Percentiles rank a stretch among this genome's conserved stretches.
Conservation (phyloP, 2,888 invertebrate species). For the Tridacna crocea region DNA sequence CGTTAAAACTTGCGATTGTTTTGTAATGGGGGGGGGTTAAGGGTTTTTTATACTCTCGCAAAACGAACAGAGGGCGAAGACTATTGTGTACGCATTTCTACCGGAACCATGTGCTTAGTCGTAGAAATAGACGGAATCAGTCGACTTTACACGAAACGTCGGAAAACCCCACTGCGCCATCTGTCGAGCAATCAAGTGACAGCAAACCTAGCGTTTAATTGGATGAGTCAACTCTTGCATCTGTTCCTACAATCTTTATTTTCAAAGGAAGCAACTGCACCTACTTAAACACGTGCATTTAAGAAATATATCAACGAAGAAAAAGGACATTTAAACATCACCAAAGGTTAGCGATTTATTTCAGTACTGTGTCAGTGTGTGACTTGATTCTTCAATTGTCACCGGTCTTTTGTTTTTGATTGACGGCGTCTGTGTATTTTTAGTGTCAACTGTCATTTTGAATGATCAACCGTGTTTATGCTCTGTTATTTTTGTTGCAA, state of each 20-base stretch:
- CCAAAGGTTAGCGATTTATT: not conserved
- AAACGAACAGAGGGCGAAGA: too few relatives aligned
- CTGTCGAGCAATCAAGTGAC: slow-evolving; percentile 18
- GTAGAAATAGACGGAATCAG: slow-evolving; percentile 7
- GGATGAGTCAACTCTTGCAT: slow-evolving; percentile 38
- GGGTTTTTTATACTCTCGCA: too few relatives aligned
- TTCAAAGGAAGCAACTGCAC: not conserved
- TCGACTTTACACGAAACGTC: slow-evolving; percentile 8
- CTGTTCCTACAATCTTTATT: slow-evolving; percentile 1
- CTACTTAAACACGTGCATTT: not conserved
- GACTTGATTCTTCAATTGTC: not conserved
- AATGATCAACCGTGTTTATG: not conserved
- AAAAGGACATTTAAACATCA: not conserved
- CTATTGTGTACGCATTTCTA: not conserved
- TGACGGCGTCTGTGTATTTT: slow-evolving; percentile 16
- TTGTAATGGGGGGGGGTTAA: too few relatives aligned
- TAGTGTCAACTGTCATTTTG: slow-evolving; percentile 21
- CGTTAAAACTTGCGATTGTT: too few relatives aligned
- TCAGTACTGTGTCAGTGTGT: too few relatives aligned
- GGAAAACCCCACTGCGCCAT: slow-evolving; percentile 13
- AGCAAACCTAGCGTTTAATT: slow-evolving; percentile 12
- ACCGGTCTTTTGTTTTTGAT: not conserved
- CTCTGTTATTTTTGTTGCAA: not conserved
- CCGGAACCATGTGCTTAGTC: slow-evolving; percentile 22
- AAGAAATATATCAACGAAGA: not conserved